Conservation (phyloP, 2,797 vertebrate species). For the Acanthurus tractus region DNA sequence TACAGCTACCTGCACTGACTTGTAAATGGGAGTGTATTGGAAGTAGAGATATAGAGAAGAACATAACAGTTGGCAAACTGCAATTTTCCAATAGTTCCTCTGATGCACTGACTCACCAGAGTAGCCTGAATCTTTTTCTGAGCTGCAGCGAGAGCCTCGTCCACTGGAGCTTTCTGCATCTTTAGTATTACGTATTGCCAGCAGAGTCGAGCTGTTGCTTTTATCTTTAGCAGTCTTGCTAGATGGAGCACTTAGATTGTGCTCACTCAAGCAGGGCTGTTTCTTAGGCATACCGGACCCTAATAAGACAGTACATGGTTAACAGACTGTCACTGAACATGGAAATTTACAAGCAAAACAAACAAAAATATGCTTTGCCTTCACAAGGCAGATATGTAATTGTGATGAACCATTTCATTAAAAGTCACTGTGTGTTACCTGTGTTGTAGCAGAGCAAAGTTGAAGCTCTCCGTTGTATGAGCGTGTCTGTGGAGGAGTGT, state of each 20-base stretch:
- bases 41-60: not conserved
- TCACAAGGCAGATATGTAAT: no score
- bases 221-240: conserved; percentile 82
- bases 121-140: conserved; percentile 86
- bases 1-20: conserved; percentile 5
- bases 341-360: no score
- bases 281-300: conserved; percentile 78
- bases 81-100: not conserved
- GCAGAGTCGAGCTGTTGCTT: conserved; percentile 72
- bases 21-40: conserved; percentile 12
- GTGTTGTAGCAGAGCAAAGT: no score
- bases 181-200: conserved; percentile 58
- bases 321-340: no score
- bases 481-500: no score
- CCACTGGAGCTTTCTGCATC: conserved; percentile 43
- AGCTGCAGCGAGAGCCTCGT: conserved; percentile 73
- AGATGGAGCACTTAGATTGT: conserved; percentile 34
- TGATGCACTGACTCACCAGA: conserved; percentile 74
- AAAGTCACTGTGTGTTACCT: no score
- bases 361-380: no score
- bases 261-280: conserved; percentile 48
- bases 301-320: conserved; percentile 36
- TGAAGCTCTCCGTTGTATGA: no score
- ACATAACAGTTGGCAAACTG: not conserved
- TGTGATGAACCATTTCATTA: no score